Evolutionary conservation across 2,797 vertebrate species (phyloP).

Genomic region (Zalophus californianus): DNA sequence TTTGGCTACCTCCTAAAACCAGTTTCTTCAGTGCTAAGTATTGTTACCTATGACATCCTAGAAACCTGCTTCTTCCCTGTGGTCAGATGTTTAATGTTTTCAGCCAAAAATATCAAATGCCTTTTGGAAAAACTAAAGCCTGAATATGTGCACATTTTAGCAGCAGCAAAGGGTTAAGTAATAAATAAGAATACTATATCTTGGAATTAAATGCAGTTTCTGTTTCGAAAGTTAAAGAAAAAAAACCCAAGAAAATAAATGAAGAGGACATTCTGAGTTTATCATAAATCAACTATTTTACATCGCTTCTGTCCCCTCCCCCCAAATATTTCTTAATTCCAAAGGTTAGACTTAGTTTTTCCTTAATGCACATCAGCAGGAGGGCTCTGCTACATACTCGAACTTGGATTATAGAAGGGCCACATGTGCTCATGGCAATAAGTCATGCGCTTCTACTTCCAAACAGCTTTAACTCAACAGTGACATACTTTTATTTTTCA

Average conservation of each 20-base stretch:
- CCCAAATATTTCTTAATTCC: slow-evolving; percentile 53
- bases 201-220: slow-evolving; percentile 71
- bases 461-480: slow-evolving; percentile 72
- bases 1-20: slow-evolving; percentile 54
- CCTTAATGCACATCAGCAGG: not conserved
- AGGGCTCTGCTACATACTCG: not conserved
- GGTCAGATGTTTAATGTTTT: slow-evolving; percentile 55
- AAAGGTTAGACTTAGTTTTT: slow-evolving; percentile 14
- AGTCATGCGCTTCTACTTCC: slow-evolving; percentile 61
- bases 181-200: slow-evolving; percentile 73
- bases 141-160: slow-evolving; percentile 70
- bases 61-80: slow-evolving; percentile 44
- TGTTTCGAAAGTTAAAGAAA: slow-evolving; percentile 53
- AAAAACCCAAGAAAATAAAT: slow-evolving; percentile 1
- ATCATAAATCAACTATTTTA: slow-evolving; percentile 55
- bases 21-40: slow-evolving; percentile 66
- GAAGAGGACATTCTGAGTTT: slow-evolving; percentile 68
- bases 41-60: slow-evolving; percentile 64
- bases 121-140: slow-evolving; percentile 29
- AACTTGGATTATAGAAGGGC: not conserved
- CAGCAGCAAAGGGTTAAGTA: slow-evolving; percentile 77
- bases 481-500: slow-evolving; percentile 70
- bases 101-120: not conserved
- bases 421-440: not conserved
- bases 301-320: slow-evolving; percentile 44